Conservation (phyloP, 1,140 invertebrate genomes). For the Goniozus legneri region DNA sequence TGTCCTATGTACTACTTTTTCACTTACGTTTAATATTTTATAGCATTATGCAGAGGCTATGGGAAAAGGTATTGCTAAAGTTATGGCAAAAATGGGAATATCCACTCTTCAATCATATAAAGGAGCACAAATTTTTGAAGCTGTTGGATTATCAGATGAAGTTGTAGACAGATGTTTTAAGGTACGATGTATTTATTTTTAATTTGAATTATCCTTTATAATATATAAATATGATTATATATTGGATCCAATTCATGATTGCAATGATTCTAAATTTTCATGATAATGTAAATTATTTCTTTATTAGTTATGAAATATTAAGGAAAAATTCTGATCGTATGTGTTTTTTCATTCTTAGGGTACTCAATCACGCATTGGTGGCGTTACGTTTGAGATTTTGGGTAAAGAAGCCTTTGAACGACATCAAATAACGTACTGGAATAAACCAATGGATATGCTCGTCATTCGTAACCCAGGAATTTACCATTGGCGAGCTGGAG, state of each 20-base stretch:
- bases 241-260: slow-evolving; percentile 42
- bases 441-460: slow-evolving; percentile 67
- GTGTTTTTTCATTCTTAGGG: slow-evolving; percentile 56
- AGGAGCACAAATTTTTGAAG: slow-evolving; percentile 99
- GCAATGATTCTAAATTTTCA: slow-evolving; percentile 25
- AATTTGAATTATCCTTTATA: neutral
- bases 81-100: slow-evolving; percentile 99
- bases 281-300: no score
- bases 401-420: slow-evolving; percentile 84
- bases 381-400: slow-evolving; percentile 85
- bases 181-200: slow-evolving; percentile 34
- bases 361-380: slow-evolving; percentile 92
- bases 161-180: slow-evolving; percentile 95
- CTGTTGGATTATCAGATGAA: slow-evolving; percentile 88
- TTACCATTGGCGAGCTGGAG: slow-evolving; percentile 95
- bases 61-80: slow-evolving; percentile 79
- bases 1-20: neutral
- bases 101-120: slow-evolving; percentile 99
- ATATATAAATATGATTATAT: slow-evolving; percentile 29
- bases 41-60: slow-evolving; percentile 70
- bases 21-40: slow-evolving; percentile 8
- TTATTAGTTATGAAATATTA: slow-evolving; percentile 8
- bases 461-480: slow-evolving; percentile 91
- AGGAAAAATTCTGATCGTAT: neutral
- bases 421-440: slow-evolving; percentile 76